Base-by-base conservation (phyloP, 1,140 invertebrate species). In the Druon quercuslanigerum region DNA sequence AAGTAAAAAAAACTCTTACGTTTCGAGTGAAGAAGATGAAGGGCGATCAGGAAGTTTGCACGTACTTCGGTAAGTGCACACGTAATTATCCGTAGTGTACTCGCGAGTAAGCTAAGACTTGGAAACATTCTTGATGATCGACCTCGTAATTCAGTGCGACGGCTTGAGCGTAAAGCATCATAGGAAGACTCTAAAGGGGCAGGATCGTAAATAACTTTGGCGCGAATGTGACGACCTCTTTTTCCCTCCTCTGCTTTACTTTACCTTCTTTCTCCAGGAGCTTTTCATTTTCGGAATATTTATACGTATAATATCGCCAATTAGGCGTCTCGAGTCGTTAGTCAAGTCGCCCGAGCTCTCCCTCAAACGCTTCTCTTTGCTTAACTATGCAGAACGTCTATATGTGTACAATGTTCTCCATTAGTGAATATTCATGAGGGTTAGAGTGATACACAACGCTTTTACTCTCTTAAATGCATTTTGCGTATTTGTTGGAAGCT, bases 281-380 rank as follows among this genome's bases (percentile, higher is more conserved):
- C 52, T 60, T 60, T 25, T 60, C 9, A 60, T 33, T 60, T 60
- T 60, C 33, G 11, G 20, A 60, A 60, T 60, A 60, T 60, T 33
- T 60, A 57, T 57, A 20, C 20, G 56, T 20, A 57, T 66, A n/a
- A 19, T 66, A 20, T 25, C 17, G 75, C 33, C 76, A 66, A 78
- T 78, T 78, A 78, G 54, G 70, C 73, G 73, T 78, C 70, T 78
- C 51, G 77, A 75, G 73, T 78, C 70, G 77, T 78, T 78, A 78
- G 70, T 57, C 73, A 33, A 46, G 25, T 66, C 40, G 40, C 40
- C 9, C 40, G 40, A 46, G 40, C 40, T 46, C 60, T 66, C 60
- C 60, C 25, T 66, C 46, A 66, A 66, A 66, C n/a, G 60, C 56
- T 20, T 33, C 57, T 75, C 71, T 19, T 51, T 56, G 78, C 40